Conservation (phyloP, 2,888 invertebrate genomes). For the Arge pagana region DNA sequence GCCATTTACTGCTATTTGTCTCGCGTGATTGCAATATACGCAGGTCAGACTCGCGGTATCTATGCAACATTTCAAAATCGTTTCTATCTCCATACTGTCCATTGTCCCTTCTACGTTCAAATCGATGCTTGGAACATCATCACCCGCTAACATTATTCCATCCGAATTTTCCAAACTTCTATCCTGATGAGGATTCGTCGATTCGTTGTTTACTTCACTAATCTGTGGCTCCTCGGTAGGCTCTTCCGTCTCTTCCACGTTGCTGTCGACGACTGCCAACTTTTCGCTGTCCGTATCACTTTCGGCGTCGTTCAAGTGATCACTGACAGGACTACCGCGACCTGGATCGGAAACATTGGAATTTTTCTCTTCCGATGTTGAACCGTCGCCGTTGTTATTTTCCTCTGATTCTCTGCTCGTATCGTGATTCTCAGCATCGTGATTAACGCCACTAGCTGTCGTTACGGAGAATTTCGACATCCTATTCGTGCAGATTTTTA, state of each 20-base stretch:
- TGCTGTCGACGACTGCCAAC: slow-evolving; percentile 43
- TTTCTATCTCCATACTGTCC: slow-evolving; percentile 74
- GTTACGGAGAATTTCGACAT: slow-evolving; percentile 51
- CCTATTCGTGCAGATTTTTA: slow-evolving; percentile 54
- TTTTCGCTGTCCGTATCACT: slow-evolving; percentile 51
- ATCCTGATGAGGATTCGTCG: slow-evolving; percentile 15
- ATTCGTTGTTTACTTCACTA: slow-evolving; percentile 26
- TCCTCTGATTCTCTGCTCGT: slow-evolving; percentile 43
- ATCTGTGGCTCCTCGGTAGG: slow-evolving; percentile 61
- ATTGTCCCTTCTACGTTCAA: slow-evolving; percentile 75
- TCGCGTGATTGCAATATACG: slow-evolving; percentile 84
- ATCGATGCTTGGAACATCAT: slow-evolving; percentile 71
- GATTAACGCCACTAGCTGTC: slow-evolving; percentile 30
- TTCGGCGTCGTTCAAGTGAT: slow-evolving; percentile 37
- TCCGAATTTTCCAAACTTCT: slow-evolving; percentile 36
- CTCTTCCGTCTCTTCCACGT: slow-evolving; percentile 62
- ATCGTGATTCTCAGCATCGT: slow-evolving; percentile 32
- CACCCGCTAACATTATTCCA: slow-evolving; percentile 63
- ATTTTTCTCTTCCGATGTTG: slow-evolving; percentile 35
- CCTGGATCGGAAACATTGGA: slow-evolving; percentile 34
- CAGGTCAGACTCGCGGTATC: slow-evolving; percentile 72
- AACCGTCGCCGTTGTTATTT: slow-evolving; percentile 45
- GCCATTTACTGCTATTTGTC: slow-evolving; percentile 83
- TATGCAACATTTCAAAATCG: slow-evolving; percentile 75
- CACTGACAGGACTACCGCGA: slow-evolving; percentile 34